Conservation (phyloP, 2,888 invertebrate genomes). For the Tenthredo scrophulariae region DNA sequence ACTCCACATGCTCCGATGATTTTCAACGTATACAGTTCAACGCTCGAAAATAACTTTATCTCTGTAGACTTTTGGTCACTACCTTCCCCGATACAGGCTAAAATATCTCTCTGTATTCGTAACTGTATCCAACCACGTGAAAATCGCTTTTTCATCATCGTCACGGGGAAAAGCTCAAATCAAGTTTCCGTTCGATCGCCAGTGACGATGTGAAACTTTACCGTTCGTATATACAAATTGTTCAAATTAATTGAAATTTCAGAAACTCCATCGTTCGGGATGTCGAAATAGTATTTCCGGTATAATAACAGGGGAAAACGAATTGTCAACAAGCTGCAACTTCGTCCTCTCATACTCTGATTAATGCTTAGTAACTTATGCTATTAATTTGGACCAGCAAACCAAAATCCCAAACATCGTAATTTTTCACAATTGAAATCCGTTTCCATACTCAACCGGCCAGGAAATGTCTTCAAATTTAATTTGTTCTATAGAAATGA, state of each 20-base stretch:
- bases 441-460: neutral
- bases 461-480: neutral
- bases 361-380: neutral
- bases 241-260: neutral
- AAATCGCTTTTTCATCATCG: neutral
- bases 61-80: constrained; percentile 30
- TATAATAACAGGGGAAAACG: neutral
- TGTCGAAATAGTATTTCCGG: neutral
- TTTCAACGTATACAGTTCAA: constrained; percentile 50
- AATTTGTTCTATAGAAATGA: neutral
- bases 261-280: neutral
- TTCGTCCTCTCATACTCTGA: neutral
- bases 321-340: neutral
- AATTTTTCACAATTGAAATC: neutral
- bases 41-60: constrained; percentile 48
- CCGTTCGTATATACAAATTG: neutral
- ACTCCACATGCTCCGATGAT: constrained; percentile 54
- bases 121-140: neutral
- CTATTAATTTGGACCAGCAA: neutral
- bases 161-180: neutral
- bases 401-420: neutral
- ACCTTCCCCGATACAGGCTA: constrained; percentile 9
- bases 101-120: constrained; percentile 2
- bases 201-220: neutral
- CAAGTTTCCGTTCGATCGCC: neutral